Base-by-base conservation (phyloP, 23 tunicate genomes). In the Diplosoma virens region DNA sequence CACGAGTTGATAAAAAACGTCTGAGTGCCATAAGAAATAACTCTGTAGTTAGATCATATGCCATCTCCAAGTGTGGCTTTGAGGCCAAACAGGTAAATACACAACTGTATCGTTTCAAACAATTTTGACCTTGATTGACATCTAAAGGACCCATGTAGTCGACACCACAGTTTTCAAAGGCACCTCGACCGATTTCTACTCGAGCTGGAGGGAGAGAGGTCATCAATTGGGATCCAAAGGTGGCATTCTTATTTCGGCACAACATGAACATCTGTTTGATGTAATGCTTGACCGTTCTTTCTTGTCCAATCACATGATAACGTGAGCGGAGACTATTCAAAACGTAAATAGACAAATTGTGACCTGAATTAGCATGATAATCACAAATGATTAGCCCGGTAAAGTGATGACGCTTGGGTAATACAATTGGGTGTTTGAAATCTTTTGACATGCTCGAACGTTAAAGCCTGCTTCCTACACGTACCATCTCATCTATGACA, bases 41-140 rank as follows among this genome's bases (percentile, higher is more conserved):
- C 22, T 23, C 30, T 5, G 83, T 78, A 26, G 71, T 41, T 5
- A 78, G 83, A 25, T 31, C 33, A 41, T 78, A 41, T 25, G 76
- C 77, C 32, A 65, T 50, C 29, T 78, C 83, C n/a, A 78, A 25
- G 31, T 78, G 75, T 3, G 83, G 77, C 33, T 77, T 24, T 21
- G 83, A 60, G 14, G 75, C 75, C 71, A 78, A 23, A 27, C 83
- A 78, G 24, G 83, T 66, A 67, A 67, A 67, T 11, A 67, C 25
- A 23, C 74, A 67, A 36, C 74, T 17, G 28, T 67, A 67, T 11
- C 74, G 74, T 25, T 67, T 67, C 16, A 67, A 28, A 16, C 4
- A n/a, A 27, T 27, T 67, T 6, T 52, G 27, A 29, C 14, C 52
- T 14, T n/a, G 28, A n/a, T 25, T 67, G 27, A 67, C 74, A 3